Conservation (phyloP, 2,113 vertebrate genomes). For the Oxyura jamaicensis region DNA sequence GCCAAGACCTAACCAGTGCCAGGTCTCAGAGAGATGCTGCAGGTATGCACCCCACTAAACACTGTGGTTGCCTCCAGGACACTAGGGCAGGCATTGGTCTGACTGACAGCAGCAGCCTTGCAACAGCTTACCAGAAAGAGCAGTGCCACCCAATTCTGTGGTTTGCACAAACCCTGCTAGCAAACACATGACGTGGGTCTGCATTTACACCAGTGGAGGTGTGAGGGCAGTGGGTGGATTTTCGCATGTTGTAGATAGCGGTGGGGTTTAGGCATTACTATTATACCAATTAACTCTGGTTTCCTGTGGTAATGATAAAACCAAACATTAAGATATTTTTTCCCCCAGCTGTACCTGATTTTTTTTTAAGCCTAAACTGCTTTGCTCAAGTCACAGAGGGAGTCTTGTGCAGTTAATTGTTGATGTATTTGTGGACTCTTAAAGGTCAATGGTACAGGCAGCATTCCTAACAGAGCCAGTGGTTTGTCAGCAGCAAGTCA, state of each 20-base stretch:
- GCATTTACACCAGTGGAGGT: background rate
- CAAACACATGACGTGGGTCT: background rate
- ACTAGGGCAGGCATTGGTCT: fast-evolving
- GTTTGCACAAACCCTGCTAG: background rate
- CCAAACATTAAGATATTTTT: background rate
- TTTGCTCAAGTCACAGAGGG: background rate
- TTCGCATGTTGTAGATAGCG: background rate
- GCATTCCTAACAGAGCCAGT: background rate
- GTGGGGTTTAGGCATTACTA: background rate
- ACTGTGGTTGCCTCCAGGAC: background rate
- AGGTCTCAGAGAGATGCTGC: background rate
- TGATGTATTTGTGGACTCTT: background rate
- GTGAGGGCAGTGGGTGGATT: background rate
- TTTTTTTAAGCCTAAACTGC: background rate
- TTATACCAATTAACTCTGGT: background rate
- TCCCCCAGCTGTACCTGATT: background rate
- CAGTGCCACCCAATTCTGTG: background rate
- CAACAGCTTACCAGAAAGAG: background rate
- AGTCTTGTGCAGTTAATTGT: background rate
- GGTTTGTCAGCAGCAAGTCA: background rate
- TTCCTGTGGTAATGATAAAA: background rate
- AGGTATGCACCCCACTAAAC: fast-evolving
- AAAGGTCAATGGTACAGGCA: background rate
- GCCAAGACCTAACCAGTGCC: background rate
- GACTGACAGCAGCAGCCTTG: background rate